Conservation (phyloP, 2,797 vertebrate species). For the Amazona finschi region DNA sequence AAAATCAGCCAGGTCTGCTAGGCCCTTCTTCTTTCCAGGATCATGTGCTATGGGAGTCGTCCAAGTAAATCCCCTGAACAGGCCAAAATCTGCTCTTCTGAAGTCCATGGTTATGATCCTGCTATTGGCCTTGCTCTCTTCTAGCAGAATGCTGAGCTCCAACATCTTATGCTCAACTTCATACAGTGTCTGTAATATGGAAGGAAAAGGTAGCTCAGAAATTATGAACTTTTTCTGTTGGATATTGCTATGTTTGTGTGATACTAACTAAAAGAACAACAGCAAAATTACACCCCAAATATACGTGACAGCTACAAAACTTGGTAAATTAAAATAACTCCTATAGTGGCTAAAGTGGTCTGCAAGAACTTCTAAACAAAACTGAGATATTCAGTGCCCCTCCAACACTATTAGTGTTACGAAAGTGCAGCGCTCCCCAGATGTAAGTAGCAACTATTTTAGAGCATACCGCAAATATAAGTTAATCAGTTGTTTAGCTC, state of each 20-base stretch:
- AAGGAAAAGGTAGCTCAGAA: background rate
- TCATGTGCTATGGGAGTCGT: background rate
- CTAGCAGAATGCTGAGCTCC: background rate
- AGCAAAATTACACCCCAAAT: background rate
- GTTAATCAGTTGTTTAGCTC: background rate
- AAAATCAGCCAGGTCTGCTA: background rate
- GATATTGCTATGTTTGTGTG: background rate
- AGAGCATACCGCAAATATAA: background rate
- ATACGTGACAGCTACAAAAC: background rate
- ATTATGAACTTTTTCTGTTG: background rate
- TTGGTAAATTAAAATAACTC: background rate
- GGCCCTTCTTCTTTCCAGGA: background rate
- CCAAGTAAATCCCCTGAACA: background rate
- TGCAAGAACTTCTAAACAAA: background rate
- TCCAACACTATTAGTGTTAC: background rate
- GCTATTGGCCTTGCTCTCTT: background rate
- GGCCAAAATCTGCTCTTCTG: background rate
- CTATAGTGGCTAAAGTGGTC: background rate
- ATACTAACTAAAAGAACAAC: background rate
- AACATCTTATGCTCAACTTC: background rate
- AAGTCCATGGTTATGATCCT: background rate
- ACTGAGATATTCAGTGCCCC: background rate
- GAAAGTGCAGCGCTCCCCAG: background rate
- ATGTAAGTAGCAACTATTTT: background rate
- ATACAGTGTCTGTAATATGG: background rate